Conservation (phyloP, 2,797 vertebrate species). For the Taeniopygia guttata region DNA sequence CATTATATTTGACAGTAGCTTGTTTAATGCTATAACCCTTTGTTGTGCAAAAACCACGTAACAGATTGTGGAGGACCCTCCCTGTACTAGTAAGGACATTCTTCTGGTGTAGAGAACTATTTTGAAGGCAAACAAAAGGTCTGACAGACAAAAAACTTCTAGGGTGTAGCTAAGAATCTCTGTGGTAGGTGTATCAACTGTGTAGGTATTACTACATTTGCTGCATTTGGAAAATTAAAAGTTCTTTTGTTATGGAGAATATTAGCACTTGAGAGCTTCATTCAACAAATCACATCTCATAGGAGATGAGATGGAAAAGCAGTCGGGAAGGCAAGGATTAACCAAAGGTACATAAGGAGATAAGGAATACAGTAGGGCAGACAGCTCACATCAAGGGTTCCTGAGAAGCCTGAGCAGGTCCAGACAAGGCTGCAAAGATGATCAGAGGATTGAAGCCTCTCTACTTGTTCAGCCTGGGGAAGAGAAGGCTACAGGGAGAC, state of each 20-base stretch:
- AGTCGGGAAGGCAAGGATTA: background rate
- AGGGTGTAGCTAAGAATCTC: background rate
- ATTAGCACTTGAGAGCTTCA: background rate
- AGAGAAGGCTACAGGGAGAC: background rate
- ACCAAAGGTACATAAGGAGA: background rate
- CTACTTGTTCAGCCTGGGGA: background rate
- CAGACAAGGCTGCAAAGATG: accelerated
- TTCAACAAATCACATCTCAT: background rate
- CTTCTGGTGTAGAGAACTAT: background rate
- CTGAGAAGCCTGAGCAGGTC: background rate
- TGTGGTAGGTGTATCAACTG: background rate
- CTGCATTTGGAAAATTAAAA: background rate
- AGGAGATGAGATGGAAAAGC: background rate
- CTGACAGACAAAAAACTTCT: background rate
- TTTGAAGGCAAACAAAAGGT: background rate
- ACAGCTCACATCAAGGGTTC: background rate
- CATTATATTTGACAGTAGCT: background rate
- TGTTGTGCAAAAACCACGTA: background rate
- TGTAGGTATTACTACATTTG: background rate
- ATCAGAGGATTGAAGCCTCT: background rate
- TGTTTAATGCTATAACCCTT: background rate
- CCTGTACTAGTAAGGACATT: background rate
- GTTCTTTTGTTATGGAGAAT: background rate
- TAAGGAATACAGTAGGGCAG: background rate
- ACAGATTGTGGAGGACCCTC: accelerated